A percentile compares a stretch with the other conserved stretches of the same genome.
Conservation (phyloP, 2,113 vertebrate species). For the Patagioenas fasciata region DNA sequence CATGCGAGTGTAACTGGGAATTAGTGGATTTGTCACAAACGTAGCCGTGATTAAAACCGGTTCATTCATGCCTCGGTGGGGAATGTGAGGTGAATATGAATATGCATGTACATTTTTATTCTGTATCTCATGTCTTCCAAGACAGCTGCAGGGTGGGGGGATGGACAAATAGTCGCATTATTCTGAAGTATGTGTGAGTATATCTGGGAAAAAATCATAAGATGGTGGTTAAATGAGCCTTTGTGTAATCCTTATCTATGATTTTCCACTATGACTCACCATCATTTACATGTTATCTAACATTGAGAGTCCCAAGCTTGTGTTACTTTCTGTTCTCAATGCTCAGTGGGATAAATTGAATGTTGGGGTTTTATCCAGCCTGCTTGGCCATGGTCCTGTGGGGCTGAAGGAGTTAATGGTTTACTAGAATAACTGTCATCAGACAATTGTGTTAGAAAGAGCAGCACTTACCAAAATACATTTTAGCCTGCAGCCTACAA, state of each 20-base stretch:
- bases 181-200: background rate
- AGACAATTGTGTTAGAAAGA: constrained; percentile 21
- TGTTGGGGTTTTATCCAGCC: background rate
- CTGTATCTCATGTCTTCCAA: background rate
- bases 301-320: background rate
- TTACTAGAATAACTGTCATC: constrained; percentile 16
- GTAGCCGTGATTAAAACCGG: background rate
- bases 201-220: background rate
- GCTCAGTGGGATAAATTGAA: background rate
- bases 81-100: background rate
- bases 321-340: background rate
- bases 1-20: background rate
- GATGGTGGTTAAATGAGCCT: constrained; percentile 6
- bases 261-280: constrained; percentile 50
- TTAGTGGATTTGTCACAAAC: background rate
- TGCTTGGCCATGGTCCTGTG: background rate
- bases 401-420: constrained; percentile 31
- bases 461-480: constrained; percentile 48
- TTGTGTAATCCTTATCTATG: constrained; percentile 52
- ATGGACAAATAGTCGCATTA: background rate
- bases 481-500: background rate
- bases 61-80: background rate
- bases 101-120: background rate
- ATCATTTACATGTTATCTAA: constrained; percentile 67
- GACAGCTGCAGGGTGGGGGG: background rate